A percentile compares a stretch with the other conserved stretches of the same genome.
These are phyloP conservation scores for Patiria pectinifera DNA, from an alignment of 53 echinoderm and acorn worm species.

Conservation along the genomic window DNA sequence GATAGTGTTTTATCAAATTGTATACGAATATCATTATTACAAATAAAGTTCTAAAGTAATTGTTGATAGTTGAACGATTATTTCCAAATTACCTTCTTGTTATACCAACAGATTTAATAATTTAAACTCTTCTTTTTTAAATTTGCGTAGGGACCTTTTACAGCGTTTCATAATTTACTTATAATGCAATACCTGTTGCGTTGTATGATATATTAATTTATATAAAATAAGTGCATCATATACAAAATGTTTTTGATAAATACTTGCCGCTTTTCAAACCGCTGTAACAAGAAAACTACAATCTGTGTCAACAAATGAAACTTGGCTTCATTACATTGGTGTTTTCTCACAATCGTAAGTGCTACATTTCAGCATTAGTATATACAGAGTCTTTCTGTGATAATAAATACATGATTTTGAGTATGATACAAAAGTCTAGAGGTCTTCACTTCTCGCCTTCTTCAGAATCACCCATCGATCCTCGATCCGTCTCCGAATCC, in stretches of 20 bases:
- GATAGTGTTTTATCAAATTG: too few species aligned
- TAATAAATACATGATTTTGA: neutral
- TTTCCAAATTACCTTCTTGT: too few species aligned
- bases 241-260: neutral
- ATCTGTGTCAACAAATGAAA: neutral
- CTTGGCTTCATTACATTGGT: too few species aligned
- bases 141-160: neutral
- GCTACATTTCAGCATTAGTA: neutral
- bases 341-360: neutral
- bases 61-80: too few species aligned
- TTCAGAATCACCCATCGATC: conserved; percentile 44
- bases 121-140: neutral
- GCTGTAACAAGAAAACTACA: neutral
- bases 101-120: neutral
- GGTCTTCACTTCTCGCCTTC: conserved; percentile 30
- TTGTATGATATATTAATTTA: neutral
- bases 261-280: neutral
- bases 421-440: neutral
- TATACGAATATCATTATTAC: too few species aligned
- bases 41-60: too few species aligned
- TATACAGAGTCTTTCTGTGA: neutral
- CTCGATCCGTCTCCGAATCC: conserved; percentile 65
- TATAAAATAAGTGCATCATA: neutral
- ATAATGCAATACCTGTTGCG: neutral
- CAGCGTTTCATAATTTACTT: neutral